These are phyloP conservation scores for Chironomus tentans DNA, from an alignment of 2,888 invertebrate species.

Conservation along the genomic window DNA sequence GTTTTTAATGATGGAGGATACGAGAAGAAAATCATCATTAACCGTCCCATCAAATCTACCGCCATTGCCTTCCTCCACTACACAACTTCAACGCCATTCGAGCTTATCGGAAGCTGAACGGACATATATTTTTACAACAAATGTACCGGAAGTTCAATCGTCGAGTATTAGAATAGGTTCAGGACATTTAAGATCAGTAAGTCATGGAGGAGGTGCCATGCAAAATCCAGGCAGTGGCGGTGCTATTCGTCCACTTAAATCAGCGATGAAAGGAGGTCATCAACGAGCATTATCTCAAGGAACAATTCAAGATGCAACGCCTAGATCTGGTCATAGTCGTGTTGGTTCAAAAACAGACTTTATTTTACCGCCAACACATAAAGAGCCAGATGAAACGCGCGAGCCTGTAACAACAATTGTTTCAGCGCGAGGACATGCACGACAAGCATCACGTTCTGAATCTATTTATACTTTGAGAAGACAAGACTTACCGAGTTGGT, in stretches of 20 bases:
- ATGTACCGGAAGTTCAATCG: conserved; percentile 31
- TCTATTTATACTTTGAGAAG: conserved; percentile 81
- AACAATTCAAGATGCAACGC: conserved; percentile 59
- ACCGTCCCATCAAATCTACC: conserved; percentile 27
- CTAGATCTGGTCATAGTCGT: conserved; percentile 60
- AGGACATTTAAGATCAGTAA: conserved; percentile 72
- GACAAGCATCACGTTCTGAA: conserved; percentile 83
- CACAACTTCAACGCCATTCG: conserved; percentile 6
- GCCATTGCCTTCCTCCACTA: conserved; percentile 29
- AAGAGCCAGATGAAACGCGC: conserved; percentile 63
- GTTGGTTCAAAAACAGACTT: conserved; percentile 82
- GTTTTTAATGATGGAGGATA: conserved; percentile 36
- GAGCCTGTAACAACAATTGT: conserved; percentile 42
- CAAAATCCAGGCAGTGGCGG: conserved; percentile 39
- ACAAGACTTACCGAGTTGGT: conserved; percentile 59
- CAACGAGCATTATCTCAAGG: conserved; percentile 82
- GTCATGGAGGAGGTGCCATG: conserved; percentile 65
- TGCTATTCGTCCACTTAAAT: conserved; percentile 59
- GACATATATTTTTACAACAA: conserved; percentile 39
- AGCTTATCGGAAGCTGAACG: conserved; percentile 37
- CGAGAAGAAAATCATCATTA: conserved; percentile 40
- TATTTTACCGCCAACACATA: conserved; percentile 77
- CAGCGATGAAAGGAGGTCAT: conserved; percentile 57
- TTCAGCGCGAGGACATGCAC: conserved; percentile 60
- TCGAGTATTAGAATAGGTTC: conserved; percentile 26